Conservation (phyloP, 2,888 invertebrate species). For the Leptinotarsa haldemani region DNA sequence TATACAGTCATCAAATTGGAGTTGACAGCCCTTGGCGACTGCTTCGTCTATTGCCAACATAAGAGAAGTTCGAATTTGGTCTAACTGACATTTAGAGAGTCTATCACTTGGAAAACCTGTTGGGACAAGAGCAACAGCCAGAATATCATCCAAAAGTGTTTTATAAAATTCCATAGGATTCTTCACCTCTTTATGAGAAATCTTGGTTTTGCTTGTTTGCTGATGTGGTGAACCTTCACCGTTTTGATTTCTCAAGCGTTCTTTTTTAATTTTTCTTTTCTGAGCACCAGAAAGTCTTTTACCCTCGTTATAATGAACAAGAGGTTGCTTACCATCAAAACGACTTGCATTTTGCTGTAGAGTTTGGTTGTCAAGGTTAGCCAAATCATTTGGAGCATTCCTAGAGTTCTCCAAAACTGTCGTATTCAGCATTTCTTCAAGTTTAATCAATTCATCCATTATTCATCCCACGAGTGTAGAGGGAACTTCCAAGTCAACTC, state of each 20-base stretch:
- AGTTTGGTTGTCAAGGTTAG: background rate
- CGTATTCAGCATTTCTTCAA: background rate
- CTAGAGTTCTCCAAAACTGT: background rate
- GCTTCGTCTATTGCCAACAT: background rate
- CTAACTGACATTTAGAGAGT: conserved; percentile 13
- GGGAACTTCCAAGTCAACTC: conserved; percentile 23
- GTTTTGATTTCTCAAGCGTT: conserved; percentile 3
- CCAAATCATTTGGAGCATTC: background rate
- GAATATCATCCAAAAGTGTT: background rate
- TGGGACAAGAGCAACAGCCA: conserved; percentile 15
- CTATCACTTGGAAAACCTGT: conserved; percentile 22
- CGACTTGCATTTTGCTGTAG: background rate
- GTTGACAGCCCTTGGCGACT: conserved; percentile 3
- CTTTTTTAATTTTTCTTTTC: conserved; percentile 29
- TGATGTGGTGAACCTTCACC: background rate
- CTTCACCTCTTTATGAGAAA: background rate
- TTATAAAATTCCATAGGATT: background rate
- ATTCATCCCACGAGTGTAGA: conserved; percentile 25
- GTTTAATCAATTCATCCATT: conserved; percentile 24
- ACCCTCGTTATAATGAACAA: background rate
- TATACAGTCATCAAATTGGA: background rate
- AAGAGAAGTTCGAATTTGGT: conserved; percentile 11
- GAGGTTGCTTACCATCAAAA: background rate
- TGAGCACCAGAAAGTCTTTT: conserved; percentile 29
- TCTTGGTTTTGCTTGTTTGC: background rate